These are phyloP conservation scores for Trypoxylon attenuatum DNA, from an alignment of 2,888 invertebrate species.

Conservation along the genomic window DNA sequence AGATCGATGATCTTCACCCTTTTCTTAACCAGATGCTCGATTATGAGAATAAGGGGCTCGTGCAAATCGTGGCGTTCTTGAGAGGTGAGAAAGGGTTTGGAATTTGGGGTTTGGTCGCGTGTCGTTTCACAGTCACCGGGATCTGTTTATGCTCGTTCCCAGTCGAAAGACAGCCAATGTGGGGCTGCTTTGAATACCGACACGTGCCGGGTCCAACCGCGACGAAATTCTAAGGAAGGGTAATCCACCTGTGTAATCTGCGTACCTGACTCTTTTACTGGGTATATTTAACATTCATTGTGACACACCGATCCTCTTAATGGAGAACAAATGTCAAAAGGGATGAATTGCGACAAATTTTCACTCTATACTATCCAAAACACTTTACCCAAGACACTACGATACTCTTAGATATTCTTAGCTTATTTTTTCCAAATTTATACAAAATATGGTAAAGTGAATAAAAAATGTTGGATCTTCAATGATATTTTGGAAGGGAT, in stretches of 20 bases:
- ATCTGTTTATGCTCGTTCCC: constrained; percentile 64
- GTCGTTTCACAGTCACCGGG: constrained; percentile 47
- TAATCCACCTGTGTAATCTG: constrained; percentile 10
- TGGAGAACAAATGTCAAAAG: no score
- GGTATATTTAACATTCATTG: no score
- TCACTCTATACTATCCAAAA: no score
- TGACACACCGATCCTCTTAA: no score
- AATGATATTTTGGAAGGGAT: no score
- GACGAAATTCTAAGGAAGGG: constrained; percentile 45
- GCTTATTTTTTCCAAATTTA: no score
- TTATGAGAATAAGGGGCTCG: constrained; percentile 51
- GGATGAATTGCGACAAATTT: no score
- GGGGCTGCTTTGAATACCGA: constrained; percentile 59
- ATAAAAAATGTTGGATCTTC: no score
- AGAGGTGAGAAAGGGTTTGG: constrained; percentile 51
- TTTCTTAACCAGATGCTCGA: constrained; percentile 57
- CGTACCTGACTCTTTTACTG: neutral
- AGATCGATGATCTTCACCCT: constrained; percentile 66
- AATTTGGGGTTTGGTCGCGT: constrained; percentile 63
- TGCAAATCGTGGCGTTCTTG: constrained; percentile 47
- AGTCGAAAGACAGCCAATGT: constrained; percentile 56
- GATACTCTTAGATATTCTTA: no score
- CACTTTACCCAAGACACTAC: no score
- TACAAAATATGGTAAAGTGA: no score
- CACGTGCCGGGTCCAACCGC: constrained; percentile 46